phyloP scores from a whole-genome alignment of 1,140 invertebrate genomes.

The Drosophila mayri region DNA sequence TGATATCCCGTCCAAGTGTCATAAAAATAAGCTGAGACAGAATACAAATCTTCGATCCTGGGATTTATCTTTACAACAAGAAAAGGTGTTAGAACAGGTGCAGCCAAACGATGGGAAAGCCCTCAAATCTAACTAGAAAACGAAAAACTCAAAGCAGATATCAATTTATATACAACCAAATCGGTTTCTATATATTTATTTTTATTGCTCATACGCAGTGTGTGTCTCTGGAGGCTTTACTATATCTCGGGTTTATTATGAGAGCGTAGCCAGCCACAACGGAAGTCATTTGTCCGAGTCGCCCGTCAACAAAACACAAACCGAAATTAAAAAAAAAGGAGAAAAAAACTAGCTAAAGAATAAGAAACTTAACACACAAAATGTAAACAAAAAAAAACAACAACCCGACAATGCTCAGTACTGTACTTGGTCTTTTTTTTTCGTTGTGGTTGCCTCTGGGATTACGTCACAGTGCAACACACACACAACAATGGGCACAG shows the following conservation, averaged over 20 bases:
- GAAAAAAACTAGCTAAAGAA: constrained; percentile 24
- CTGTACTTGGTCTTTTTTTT: constrained; percentile 47
- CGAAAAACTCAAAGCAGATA: not conserved
- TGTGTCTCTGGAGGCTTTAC: constrained; percentile 3
- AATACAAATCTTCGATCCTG: constrained; percentile 19
- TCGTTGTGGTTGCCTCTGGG: constrained; percentile 25
- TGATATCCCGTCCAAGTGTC: constrained; percentile 36
- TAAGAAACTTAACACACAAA: constrained; percentile 26
- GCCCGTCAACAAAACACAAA: constrained; percentile 36
- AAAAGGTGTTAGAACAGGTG: constrained; percentile 48
- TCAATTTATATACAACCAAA: constrained; percentile 47
- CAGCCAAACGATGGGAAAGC: constrained; percentile 17
- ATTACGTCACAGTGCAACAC: constrained; percentile 66
- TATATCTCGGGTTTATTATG: constrained; percentile 49
- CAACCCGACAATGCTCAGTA: constrained; percentile 25
- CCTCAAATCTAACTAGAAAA: not conserved
- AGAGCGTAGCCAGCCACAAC: constrained; percentile 56
- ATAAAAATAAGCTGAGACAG: constrained; percentile 26
- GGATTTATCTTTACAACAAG: constrained; percentile 13
- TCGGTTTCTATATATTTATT: constrained; percentile 44
- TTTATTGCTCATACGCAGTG: constrained; percentile 57
- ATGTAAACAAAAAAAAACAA: constrained; percentile 10
- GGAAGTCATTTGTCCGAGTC: constrained; percentile 76
- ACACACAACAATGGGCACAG: not conserved
- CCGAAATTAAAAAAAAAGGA: constrained; percentile 29